phyloP scores from a whole-genome alignment of 2,888 invertebrate species.

The Anorthoa munda region DNA sequence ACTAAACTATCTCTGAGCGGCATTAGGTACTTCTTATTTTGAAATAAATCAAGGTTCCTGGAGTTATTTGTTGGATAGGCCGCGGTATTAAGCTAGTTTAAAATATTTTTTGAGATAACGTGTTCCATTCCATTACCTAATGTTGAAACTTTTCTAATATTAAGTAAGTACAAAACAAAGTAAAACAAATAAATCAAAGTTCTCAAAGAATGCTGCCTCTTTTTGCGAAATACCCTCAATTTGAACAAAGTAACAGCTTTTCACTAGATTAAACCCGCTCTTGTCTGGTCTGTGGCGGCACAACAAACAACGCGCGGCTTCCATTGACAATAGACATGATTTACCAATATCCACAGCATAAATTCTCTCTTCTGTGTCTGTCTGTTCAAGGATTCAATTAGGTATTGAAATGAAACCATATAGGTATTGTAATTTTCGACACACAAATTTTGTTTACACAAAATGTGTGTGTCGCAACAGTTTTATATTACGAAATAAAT shows the following conservation, averaged over 20 bases:
- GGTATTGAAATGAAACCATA: slow-evolving; percentile 2
- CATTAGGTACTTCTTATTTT: too few relatives aligned
- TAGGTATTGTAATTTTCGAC: slow-evolving; percentile 1
- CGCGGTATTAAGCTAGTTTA: too few relatives aligned
- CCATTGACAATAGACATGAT: slow-evolving; percentile 23
- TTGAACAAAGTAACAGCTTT: background rate
- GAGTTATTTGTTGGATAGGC: too few relatives aligned
- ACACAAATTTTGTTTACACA: background rate
- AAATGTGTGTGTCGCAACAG: too few relatives aligned
- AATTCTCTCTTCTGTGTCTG: background rate
- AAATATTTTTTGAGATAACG: too few relatives aligned
- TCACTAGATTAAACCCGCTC: slow-evolving; percentile 12
- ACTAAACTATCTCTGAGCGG: too few relatives aligned
- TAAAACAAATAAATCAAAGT: slow-evolving; percentile 31
- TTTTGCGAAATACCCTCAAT: background rate
- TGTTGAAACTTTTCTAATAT: background rate
- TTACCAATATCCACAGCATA: slow-evolving; percentile 10
- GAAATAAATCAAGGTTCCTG: too few relatives aligned
- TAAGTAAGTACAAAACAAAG: background rate
- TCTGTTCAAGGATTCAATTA: background rate
- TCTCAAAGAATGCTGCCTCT: background rate
- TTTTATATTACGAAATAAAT: too few relatives aligned
- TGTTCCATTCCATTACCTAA: too few relatives aligned
- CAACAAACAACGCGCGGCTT: background rate
- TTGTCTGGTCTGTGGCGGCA: background rate